Percentiles rank a stretch among this genome's conserved stretches.
Conservation (phyloP, 2,888 invertebrate genomes). For the Lithophane ornitopus region DNA sequence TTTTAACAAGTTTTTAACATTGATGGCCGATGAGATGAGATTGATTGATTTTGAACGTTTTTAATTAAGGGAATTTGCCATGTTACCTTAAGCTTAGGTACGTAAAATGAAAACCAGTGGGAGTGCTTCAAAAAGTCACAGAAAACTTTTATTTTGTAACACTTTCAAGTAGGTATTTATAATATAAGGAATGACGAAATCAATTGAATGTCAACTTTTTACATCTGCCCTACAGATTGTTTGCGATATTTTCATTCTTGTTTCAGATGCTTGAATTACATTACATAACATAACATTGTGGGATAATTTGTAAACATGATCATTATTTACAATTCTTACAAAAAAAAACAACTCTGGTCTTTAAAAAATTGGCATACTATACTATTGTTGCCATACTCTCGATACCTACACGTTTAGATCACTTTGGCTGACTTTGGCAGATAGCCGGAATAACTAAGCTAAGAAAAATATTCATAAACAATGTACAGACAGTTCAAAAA, state of each 20-base stretch:
- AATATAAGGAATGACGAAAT: neutral
- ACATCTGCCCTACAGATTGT: neutral
- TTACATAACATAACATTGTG: neutral
- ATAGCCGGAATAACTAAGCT: constrained; percentile 50
- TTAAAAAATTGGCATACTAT: constrained; percentile 39
- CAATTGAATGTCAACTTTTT: neutral
- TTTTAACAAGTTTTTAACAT: too few relatives aligned
- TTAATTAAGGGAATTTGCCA: too few relatives aligned
- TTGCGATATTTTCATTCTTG: neutral
- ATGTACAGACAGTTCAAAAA: constrained; percentile 43
- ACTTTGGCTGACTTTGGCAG: constrained; percentile 59
- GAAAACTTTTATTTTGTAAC: neutral
- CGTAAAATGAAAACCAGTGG: neutral
- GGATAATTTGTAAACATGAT: constrained; percentile 14
- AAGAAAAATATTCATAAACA: constrained; percentile 15
- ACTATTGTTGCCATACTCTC: constrained; percentile 21
- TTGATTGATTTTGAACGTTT: too few relatives aligned
- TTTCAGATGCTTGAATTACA: neutral
- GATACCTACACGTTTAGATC: constrained; percentile 14
- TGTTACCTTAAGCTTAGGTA: neutral
- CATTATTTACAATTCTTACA: constrained; percentile 1
- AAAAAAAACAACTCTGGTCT: neutral
- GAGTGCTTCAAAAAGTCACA: neutral
- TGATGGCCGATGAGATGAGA: too few relatives aligned
- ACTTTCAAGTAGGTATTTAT: neutral